A percentile compares a stretch with the other conserved stretches of the same genome.
These are phyloP conservation scores for Triplophysa dalaica DNA, from an alignment of 2,113 vertebrate species.

Conservation along the genomic window DNA sequence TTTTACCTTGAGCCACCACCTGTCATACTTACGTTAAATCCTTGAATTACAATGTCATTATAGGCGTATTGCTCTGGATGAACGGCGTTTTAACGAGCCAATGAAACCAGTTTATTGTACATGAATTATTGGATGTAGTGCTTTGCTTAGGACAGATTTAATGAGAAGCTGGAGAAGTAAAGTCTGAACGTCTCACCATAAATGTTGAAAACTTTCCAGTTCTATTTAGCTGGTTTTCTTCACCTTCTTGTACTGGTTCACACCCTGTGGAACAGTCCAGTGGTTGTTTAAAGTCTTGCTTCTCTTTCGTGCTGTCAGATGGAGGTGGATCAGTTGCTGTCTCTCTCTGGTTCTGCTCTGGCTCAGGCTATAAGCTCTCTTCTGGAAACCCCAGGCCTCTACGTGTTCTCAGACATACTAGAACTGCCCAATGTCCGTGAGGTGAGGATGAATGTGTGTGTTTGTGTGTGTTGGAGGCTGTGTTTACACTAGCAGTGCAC, in stretches of 20 bases:
- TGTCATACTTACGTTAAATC: conserved; percentile 22
- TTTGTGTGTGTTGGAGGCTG: too few species aligned
- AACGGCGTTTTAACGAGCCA: conserved; percentile 1
- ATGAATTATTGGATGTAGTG: conserved; percentile 9
- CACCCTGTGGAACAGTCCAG: neutral
- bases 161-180: neutral
- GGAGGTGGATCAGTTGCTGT: conserved; percentile 80
- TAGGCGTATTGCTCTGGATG: conserved; percentile 13
- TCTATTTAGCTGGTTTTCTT: conserved; percentile 44
- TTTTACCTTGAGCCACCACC: neutral
- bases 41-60: neutral
- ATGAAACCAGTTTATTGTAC: neutral
- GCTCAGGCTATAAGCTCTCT: conserved; percentile 77
- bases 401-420: conserved; percentile 79
- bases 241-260: neutral
- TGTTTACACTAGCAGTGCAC: too few species aligned
- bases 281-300: conserved; percentile 19
- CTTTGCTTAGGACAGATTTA: neutral
- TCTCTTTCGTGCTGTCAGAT: conserved; percentile 64
- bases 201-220: neutral
- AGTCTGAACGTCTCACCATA: neutral
- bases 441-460: conserved; percentile 29
- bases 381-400: conserved; percentile 80
- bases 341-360: conserved; percentile 76
- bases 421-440: conserved; percentile 80